phyloP scores from a whole-genome alignment of 2,797 vertebrate species.

The Mus caroli region DNA sequence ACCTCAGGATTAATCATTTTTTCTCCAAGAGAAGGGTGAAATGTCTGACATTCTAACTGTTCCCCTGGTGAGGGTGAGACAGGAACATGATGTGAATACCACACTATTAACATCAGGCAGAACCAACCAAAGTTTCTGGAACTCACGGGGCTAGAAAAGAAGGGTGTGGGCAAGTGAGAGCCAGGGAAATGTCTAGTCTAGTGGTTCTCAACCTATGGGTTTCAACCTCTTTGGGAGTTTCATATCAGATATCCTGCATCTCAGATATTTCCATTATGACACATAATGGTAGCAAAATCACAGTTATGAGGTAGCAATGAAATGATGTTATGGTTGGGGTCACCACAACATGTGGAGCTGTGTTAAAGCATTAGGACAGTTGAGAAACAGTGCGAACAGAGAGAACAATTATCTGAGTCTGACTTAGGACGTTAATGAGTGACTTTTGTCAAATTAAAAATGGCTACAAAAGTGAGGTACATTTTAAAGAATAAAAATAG shows the following conservation, averaged over 20 bases:
- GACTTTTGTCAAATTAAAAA: constrained; percentile 26
- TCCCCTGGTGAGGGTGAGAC: background rate
- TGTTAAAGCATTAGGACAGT: background rate
- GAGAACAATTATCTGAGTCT: constrained; percentile 16
- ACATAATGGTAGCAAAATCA: background rate
- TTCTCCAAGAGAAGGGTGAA: background rate
- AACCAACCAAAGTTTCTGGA: background rate
- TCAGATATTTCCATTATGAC: background rate
- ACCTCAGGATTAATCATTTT: constrained; percentile 23
- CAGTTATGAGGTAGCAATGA: background rate
- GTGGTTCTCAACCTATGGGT: background rate
- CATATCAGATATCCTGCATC: background rate
- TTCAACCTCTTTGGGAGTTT: background rate
- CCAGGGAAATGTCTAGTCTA: constrained; percentile 4
- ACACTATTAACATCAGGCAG: background rate
- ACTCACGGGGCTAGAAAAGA: background rate
- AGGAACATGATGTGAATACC: background rate
- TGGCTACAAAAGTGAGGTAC: constrained; percentile 4
- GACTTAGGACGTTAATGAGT: background rate
- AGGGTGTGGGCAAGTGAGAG: background rate
- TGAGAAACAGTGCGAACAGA: background rate
- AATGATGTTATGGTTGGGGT: background rate
- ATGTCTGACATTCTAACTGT: background rate
- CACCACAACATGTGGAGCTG: background rate
- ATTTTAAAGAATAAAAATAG: background rate